Percentiles rank a stretch among this genome's conserved stretches.
Conservation (phyloP, 2,888 invertebrate genomes). For the Trichopoda pennipes region DNA sequence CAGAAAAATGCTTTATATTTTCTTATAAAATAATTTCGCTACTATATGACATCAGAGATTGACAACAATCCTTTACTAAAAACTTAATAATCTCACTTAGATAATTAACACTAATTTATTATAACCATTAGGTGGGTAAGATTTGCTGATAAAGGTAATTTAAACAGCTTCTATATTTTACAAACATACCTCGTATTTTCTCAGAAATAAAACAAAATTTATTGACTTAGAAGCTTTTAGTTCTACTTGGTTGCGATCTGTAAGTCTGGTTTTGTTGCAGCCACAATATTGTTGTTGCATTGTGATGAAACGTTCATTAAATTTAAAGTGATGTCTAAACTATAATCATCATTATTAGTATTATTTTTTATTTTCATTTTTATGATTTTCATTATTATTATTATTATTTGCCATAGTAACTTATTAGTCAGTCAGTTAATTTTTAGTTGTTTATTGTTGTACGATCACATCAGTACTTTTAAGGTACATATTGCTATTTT, state of each 20-base stretch:
- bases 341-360: slow-evolving; percentile 55
- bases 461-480: background rate
- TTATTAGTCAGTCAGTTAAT: slow-evolving; percentile 49
- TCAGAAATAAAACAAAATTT: slow-evolving; percentile 10
- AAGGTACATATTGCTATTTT: background rate
- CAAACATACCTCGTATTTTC: slow-evolving; percentile 8
- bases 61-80: too few relatives aligned
- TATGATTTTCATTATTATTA: slow-evolving; percentile 49
- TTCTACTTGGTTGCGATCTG: slow-evolving; percentile 3
- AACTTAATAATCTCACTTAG: too few relatives aligned
- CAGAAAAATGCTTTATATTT: too few relatives aligned
- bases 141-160: too few relatives aligned
- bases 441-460: slow-evolving; percentile 21
- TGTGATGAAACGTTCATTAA: slow-evolving; percentile 63
- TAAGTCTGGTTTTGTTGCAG: slow-evolving; percentile 14
- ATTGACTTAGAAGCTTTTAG: slow-evolving; percentile 15
- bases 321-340: slow-evolving; percentile 65
- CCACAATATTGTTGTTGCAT: slow-evolving; percentile 14
- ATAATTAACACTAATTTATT: too few relatives aligned
- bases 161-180: background rate
- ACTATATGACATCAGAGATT: too few relatives aligned
- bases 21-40: too few relatives aligned
- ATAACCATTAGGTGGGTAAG: too few relatives aligned
- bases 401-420: slow-evolving; percentile 56
- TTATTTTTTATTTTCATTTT: slow-evolving; percentile 50